These are phyloP conservation scores for Chloropsis cyanopogon DNA, from an alignment of 2,113 vertebrate species.

Conservation along the genomic window DNA sequence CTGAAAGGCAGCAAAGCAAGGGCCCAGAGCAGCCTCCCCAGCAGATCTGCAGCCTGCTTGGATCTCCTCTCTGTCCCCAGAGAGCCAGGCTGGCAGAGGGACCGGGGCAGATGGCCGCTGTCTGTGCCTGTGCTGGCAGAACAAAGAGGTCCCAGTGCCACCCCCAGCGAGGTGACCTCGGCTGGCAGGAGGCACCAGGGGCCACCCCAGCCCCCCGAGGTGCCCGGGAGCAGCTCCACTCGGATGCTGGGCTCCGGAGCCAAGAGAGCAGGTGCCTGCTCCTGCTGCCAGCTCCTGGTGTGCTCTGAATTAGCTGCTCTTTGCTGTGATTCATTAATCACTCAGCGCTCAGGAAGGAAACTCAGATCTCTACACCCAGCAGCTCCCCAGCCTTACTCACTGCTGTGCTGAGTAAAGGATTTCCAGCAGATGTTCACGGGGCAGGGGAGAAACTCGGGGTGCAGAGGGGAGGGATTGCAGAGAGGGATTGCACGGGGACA, in stretches of 20 bases:
- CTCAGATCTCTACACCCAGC: background rate
- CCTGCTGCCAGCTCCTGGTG: background rate
- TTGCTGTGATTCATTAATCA: background rate
- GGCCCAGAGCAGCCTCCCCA: background rate
- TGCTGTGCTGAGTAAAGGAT: background rate
- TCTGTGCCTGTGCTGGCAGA: background rate
- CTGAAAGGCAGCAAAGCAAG: background rate
- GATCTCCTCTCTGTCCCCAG: background rate
- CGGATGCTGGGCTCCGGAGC: background rate
- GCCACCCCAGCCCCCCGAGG: background rate
- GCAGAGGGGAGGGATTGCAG: background rate
- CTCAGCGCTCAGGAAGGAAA: constrained; percentile 5
- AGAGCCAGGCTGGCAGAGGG: background rate
- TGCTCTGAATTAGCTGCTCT: background rate
- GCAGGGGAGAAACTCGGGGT: background rate
- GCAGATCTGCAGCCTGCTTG: background rate
- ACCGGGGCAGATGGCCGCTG: background rate
- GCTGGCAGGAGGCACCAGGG: background rate
- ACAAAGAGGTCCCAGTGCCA: background rate
- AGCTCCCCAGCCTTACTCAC: background rate
- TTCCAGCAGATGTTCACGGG: background rate
- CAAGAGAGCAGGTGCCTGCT: background rate
- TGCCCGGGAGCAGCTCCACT: background rate
- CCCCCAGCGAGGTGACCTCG: background rate
- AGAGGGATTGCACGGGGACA: background rate